These are phyloP conservation scores for Zapornia atra DNA, from an alignment of 2,113 vertebrate genomes.

Conservation along the genomic window DNA sequence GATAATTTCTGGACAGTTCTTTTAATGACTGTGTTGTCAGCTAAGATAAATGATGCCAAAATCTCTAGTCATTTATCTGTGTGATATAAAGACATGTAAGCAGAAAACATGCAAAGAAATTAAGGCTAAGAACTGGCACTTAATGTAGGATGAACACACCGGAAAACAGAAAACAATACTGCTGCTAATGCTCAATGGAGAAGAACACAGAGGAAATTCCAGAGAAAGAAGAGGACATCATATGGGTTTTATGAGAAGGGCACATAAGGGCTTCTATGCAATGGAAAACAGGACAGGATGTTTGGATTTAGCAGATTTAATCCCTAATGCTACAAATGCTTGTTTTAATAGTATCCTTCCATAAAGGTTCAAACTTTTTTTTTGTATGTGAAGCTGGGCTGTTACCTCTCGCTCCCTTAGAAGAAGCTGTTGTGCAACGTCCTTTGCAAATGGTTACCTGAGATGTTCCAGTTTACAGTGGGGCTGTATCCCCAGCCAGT, in stretches of 20 bases:
- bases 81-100: background rate
- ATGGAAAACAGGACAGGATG: constrained; percentile 16
- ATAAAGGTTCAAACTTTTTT: background rate
- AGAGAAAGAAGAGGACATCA: background rate
- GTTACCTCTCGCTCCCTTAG: background rate
- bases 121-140: background rate
- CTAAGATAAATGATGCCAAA: background rate
- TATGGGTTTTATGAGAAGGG: background rate
- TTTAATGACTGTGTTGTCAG: background rate
- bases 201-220: background rate
- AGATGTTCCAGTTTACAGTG: background rate
- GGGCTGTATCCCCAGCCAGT: background rate
- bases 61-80: background rate
- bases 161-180: background rate
- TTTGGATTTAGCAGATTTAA: constrained; percentile 26
- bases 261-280: background rate
- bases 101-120: background rate
- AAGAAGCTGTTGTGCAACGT: background rate
- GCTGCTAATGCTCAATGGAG: background rate
- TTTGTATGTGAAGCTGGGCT: background rate
- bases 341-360: background rate
- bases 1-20: background rate
- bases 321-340: background rate
- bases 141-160: background rate
- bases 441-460: background rate